Percentiles rank a stretch among this genome's conserved stretches.
phyloP scores from a whole-genome alignment of 37 sponge, comb jelly and placozoan genomes.

The Ephydatia muelleri region DNA sequence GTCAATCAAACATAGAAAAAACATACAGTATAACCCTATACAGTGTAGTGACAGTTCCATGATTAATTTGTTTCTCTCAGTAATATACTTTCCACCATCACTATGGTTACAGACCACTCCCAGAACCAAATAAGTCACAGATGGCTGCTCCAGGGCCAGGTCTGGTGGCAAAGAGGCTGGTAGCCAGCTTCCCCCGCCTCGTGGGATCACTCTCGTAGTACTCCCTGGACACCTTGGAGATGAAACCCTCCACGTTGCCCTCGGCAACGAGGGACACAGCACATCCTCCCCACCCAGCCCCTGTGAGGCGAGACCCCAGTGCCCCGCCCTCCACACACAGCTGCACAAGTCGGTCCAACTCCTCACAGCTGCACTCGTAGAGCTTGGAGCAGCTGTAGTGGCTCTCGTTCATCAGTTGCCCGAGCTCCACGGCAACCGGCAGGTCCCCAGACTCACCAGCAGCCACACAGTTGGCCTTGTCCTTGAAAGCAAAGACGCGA shows the following conservation, averaged over 20 bases:
- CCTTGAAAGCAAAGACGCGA: constrained; percentile 73
- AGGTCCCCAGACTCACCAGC: not conserved
- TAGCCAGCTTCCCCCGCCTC: not conserved
- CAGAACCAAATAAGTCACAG: constrained; percentile 63
- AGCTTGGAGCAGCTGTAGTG: constrained; percentile 82
- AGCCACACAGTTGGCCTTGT: constrained; percentile 51
- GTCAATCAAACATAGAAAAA: no score
- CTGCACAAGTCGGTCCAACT: constrained; percentile 82
- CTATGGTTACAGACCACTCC: constrained; percentile 39
- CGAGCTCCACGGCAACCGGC: constrained; percentile 60
- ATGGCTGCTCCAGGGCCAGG: constrained; percentile 84
- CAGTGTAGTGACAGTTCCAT: no score
- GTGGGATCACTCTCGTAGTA: constrained; percentile 37
- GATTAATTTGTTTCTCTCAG: not conserved
- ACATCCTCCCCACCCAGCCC: constrained; percentile 99
- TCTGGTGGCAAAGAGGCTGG: constrained; percentile 75
- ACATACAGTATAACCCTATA: no score
- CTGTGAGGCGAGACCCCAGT: constrained; percentile 90
- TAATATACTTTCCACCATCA: not conserved
- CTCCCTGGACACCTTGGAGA: constrained; percentile 41
- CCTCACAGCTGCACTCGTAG: constrained; percentile 89
- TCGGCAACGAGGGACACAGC: constrained; percentile 81
- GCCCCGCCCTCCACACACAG: constrained; percentile 72
- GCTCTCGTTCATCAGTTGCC: constrained; percentile 89
- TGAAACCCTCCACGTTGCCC: constrained; percentile 49